These are phyloP conservation scores for Holacanthella duospinosa DNA, from an alignment of 2,888 invertebrate species.

Conservation along the genomic window DNA sequence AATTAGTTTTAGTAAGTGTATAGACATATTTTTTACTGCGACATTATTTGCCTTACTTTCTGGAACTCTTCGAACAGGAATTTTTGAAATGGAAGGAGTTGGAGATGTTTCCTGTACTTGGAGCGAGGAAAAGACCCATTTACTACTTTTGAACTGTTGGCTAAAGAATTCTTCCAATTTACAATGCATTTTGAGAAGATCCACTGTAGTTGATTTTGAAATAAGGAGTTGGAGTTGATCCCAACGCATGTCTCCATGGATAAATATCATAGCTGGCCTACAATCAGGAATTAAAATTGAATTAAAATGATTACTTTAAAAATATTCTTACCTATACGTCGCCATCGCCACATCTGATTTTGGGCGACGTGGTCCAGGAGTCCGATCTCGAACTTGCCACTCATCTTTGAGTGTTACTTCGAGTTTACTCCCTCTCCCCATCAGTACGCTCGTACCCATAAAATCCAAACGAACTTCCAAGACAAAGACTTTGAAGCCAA, in stretches of 20 bases:
- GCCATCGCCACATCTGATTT: conserved; percentile 50
- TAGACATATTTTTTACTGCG: background rate
- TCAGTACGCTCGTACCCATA: conserved; percentile 93
- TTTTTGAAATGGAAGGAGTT: conserved; percentile 29
- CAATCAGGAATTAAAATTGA: conserved; percentile 27
- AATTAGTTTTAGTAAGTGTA: background rate
- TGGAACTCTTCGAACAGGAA: conserved; percentile 32
- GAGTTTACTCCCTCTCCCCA: conserved; percentile 76
- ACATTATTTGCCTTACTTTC: conserved; percentile 28
- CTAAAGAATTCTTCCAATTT: conserved; percentile 96
- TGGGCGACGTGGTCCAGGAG: conserved; percentile 40
- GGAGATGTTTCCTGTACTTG: conserved; percentile 31
- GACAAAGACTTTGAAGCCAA: conserved; percentile 69
- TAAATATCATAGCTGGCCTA: conserved; percentile 77
- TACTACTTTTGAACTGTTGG: conserved; percentile 92
- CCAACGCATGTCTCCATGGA: conserved; percentile 87
- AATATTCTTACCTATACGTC: conserved; percentile 48
- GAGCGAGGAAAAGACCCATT: conserved; percentile 49
- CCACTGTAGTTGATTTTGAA: conserved; percentile 91
- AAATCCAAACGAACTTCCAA: conserved; percentile 87
- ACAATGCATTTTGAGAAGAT: conserved; percentile 90
- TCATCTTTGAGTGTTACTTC: conserved; percentile 73
- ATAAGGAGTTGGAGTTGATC: conserved; percentile 94
- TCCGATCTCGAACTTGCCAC: conserved; percentile 57
- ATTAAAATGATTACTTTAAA: background rate